Evolutionary conservation across 1,140 invertebrate species (phyloP).

Genomic region (Hyles vespertilio): DNA sequence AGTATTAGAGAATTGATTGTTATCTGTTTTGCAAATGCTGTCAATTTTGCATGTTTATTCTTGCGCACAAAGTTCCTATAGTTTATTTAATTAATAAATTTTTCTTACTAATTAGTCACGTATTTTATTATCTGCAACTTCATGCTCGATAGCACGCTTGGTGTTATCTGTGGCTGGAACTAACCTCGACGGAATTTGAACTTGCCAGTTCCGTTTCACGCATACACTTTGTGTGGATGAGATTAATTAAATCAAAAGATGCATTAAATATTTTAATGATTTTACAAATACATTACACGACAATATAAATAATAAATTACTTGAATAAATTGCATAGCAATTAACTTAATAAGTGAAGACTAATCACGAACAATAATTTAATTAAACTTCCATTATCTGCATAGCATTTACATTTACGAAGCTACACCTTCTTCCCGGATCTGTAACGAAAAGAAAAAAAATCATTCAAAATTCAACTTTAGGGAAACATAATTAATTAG

Average conservation of each 20-base stretch:
- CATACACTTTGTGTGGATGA: too few relatives aligned
- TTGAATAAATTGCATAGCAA: too few relatives aligned
- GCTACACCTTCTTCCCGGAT: slow-evolving; percentile 34
- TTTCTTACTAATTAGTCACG: not conserved
- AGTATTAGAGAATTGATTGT: slow-evolving; percentile 5
- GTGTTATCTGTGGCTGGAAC: not conserved
- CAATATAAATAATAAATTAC: too few relatives aligned
- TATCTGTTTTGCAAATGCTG: too few relatives aligned
- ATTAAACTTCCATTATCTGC: too few relatives aligned
- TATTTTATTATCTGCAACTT: slow-evolving; percentile 2
- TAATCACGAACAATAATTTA: too few relatives aligned
- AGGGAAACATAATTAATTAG: too few relatives aligned
- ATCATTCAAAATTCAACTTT: not conserved
- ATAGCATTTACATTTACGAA: too few relatives aligned
- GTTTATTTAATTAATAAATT: slow-evolving; percentile 1
- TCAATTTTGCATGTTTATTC: not conserved
- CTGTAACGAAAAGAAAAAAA: slow-evolving; percentile 23
- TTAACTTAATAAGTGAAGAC: too few relatives aligned
- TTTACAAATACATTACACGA: too few relatives aligned
- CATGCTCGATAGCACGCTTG: not conserved
- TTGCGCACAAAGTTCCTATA: not conserved
- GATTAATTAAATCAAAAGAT: too few relatives aligned
- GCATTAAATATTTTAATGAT: too few relatives aligned
- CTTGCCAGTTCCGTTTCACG: not conserved
- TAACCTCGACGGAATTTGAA: slow-evolving; percentile 1